phyloP scores from a whole-genome alignment of 2,888 invertebrate genomes.

The Caenorhabditis sinica region DNA sequence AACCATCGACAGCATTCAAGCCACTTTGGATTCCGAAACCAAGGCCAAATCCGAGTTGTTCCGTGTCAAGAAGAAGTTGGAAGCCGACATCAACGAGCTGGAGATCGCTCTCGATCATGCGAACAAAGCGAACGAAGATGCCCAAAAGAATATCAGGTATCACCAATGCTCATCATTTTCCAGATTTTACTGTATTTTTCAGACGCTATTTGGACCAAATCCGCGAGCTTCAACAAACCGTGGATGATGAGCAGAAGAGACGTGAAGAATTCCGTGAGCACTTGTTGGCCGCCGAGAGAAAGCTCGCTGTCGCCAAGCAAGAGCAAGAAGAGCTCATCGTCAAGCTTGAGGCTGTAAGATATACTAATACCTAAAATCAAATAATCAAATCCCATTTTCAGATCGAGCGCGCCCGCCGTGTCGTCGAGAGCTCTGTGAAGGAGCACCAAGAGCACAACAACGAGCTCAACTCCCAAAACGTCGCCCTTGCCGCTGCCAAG shows the following conservation, averaged over 20 bases:
- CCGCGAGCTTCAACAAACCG: slow-evolving; percentile 86
- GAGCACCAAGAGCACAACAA: slow-evolving; percentile 98
- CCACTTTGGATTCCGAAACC: slow-evolving; percentile 96
- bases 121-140: slow-evolving; percentile 89
- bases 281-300: slow-evolving; percentile 98
- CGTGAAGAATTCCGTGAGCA: slow-evolving; percentile 93
- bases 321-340: slow-evolving; percentile 91
- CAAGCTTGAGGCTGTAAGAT: slow-evolving; percentile 91
- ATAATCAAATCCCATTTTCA: slow-evolving; percentile 57
- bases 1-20: slow-evolving; percentile 99
- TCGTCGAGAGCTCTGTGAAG: slow-evolving; percentile 96
- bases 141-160: slow-evolving; percentile 84
- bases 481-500: slow-evolving; percentile 96
- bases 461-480: slow-evolving; percentile 94
- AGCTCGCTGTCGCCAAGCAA: slow-evolving; percentile 80
- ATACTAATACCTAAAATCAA: background rate
- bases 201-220: slow-evolving; percentile 98
- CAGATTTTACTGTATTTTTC: slow-evolving; percentile 84
- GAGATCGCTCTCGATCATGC: slow-evolving; percentile 99
- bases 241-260: slow-evolving; percentile 98
- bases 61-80: slow-evolving; percentile 91
- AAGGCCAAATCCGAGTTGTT: slow-evolving; percentile 89
- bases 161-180: slow-evolving; percentile 5
- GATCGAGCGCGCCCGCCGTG: slow-evolving; percentile 97
- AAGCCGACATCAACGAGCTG: slow-evolving; percentile 99